Percentiles rank a stretch among this genome's conserved stretches.
Evolutionary conservation across 1,140 invertebrate genomes (phyloP).

Genomic region (Saccostrea glomerata): DNA sequence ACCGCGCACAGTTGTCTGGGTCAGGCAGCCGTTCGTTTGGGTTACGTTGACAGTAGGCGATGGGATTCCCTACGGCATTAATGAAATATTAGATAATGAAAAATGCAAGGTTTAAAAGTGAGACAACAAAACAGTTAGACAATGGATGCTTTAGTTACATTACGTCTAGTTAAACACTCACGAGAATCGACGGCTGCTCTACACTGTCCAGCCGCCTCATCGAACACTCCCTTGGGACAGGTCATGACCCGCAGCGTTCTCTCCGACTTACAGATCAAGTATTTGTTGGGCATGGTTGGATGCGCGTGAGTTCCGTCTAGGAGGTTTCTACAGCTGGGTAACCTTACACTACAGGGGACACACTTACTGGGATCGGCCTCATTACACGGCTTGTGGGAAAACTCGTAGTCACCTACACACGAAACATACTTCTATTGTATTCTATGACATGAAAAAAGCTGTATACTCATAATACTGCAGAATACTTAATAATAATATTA

Average conservation of each 20-base stretch:
- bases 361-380: conserved; percentile 55
- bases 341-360: conserved; percentile 58
- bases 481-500: too few relatives aligned
- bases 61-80: conserved; percentile 42
- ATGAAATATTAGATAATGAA: too few relatives aligned
- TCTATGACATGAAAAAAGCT: too few relatives aligned
- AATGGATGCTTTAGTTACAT: too few relatives aligned
- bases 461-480: too few relatives aligned
- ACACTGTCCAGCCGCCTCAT: conserved; percentile 28
- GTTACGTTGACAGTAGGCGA: conserved; percentile 58
- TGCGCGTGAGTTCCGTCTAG: conserved; percentile 67
- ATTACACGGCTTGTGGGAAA: conserved; percentile 60
- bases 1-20: conserved; percentile 64
- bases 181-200: background rate
- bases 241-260: conserved; percentile 61
- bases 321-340: conserved; percentile 66
- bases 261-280: conserved; percentile 64
- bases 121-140: too few relatives aligned
- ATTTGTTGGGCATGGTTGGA: conserved; percentile 62
- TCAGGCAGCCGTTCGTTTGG: conserved; percentile 59
- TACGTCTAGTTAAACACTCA: background rate
- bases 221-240: conserved; percentile 48
- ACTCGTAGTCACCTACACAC: conserved; percentile 67
- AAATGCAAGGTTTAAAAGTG: too few relatives aligned
- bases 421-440: background rate